phyloP scores from a whole-genome alignment of 2,888 invertebrate genomes.

The Pycnomerus fuliginosus region DNA sequence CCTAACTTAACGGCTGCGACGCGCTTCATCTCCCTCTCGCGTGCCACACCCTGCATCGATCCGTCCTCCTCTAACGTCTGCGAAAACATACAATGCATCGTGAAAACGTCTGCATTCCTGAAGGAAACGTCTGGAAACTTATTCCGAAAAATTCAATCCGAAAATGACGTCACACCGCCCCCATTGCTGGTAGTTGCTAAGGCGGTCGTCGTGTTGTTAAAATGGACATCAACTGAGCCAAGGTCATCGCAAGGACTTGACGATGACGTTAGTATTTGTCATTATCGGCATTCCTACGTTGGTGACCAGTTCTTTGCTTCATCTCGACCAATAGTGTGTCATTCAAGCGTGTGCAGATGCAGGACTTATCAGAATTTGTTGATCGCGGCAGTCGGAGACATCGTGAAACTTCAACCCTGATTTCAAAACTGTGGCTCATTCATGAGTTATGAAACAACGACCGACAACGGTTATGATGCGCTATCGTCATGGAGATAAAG shows the following conservation, averaged over 20 bases:
- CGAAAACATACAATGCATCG: constrained; percentile 37
- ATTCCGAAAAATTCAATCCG: constrained; percentile 3
- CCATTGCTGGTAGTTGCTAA: constrained; percentile 36
- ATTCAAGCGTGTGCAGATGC: constrained; percentile 6
- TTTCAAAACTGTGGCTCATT: background rate
- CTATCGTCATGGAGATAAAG: constrained; percentile 4
- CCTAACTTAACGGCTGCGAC: constrained; percentile 54
- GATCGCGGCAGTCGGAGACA: background rate
- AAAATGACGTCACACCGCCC: constrained; percentile 41
- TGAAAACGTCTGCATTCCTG: constrained; percentile 37
- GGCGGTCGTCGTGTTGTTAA: constrained; percentile 32
- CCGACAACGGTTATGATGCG: background rate
- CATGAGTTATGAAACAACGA: background rate
- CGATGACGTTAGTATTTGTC: constrained; percentile 32
- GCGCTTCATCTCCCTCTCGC: constrained; percentile 30
- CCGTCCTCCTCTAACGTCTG: constrained; percentile 26
- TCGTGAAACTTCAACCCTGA: background rate
- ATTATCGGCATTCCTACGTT: constrained; percentile 34
- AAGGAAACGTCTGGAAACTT: constrained; percentile 23
- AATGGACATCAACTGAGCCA: constrained; percentile 38
- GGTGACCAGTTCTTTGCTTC: constrained; percentile 28
- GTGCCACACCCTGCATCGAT: constrained; percentile 25
- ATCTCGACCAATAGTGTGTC: constrained; percentile 7
- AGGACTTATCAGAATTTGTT: background rate
- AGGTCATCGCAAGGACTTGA: constrained; percentile 39